Evolutionary conservation across 2,113 vertebrate genomes (phyloP), one percentile per base, ranked within the genome.

Genomic region (Scytalopus superciliaris): DNA sequence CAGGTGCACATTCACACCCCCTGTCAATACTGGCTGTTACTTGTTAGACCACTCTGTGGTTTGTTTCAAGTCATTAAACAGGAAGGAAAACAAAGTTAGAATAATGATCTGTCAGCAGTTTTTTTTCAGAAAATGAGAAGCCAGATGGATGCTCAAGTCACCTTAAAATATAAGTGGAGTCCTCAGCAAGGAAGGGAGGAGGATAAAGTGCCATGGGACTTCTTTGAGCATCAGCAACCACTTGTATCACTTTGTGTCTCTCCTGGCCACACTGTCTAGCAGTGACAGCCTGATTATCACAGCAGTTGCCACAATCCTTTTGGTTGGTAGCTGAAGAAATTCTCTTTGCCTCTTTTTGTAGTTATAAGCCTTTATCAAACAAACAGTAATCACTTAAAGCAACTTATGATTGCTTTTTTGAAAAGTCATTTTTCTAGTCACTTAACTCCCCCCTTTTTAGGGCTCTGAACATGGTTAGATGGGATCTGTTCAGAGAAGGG

Each of bases 181-280:
- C 27, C 19, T n/a, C 5, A 67, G 22, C 11, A 57, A 87, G 25
- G 31, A 80, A 70, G 7, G 12, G n/a, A 91, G 63, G 40, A 57
- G 25, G 31, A n/a, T 19, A 37, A 85, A 76, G 11, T 23, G 9
- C 3, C 25, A 8, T 53, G 17, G 6, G 37, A 50, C 16, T 81
- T 60, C 30, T 70, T 14, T 66, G 64, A 81, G 23, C 45, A 67
- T 53, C 55, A 91, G 5, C 15, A 50, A 31, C 25, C 31, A 57
- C 12, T 74, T 73, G 4, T 15, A 19, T 57, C 40, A 66, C 33
- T n/a, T 89, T 3, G 1, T 53, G 16, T 39, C 42, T 40, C 56
- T 57, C 11, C 22, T 60, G 57, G 56, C 9, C 28, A 25, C 24
- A 27, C 50, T 0, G 0, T 25, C 52, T 33, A 40, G 15, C 25